A percentile compares a stretch with the other conserved stretches of the same genome.
Conservation (phyloP, 2,113 vertebrate genomes). For the Epinephelus moara region DNA sequence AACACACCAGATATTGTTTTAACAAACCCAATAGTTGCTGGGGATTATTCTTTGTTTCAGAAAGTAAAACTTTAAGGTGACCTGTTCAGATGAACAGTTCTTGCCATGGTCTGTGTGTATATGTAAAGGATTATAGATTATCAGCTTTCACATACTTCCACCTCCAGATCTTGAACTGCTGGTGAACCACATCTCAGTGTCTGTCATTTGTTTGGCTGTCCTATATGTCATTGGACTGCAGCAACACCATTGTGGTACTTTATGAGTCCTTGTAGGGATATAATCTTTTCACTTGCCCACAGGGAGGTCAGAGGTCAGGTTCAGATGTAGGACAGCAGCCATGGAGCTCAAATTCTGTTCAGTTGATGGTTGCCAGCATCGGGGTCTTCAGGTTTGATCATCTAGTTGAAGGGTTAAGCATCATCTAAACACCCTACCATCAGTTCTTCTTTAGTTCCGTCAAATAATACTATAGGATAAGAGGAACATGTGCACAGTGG, state of each 20-base stretch:
- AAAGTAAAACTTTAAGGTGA: not conserved
- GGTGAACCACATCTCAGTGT: conserved; percentile 8
- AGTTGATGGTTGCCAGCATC: not conserved
- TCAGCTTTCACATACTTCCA: not conserved
- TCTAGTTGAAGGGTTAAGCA: not conserved
- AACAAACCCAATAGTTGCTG: not conserved
- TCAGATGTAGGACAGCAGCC: conserved; percentile 49
- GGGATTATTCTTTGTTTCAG: not conserved
- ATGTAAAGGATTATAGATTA: not conserved
- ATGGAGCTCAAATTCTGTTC: not conserved
- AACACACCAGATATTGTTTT: not conserved
- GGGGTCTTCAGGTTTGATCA: not conserved
- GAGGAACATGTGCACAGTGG: not conserved
- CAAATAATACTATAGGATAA: conserved; percentile 4
- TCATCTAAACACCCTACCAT: not conserved
- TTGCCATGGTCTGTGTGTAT: not conserved
- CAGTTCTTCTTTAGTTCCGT: conserved; percentile 26
- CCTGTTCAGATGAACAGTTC: not conserved
- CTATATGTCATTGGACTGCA: conserved; percentile 21
- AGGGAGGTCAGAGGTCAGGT: conserved; percentile 59
- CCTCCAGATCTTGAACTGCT: conserved; percentile 11
- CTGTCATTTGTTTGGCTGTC: conserved; percentile 8
- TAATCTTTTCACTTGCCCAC: conserved; percentile 25
- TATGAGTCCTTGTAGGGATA: conserved; percentile 48
- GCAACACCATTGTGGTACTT: conserved; percentile 24